These are phyloP conservation scores for Sus cebifrons DNA, from an alignment of 2,797 vertebrate species.

Conservation along the genomic window DNA sequence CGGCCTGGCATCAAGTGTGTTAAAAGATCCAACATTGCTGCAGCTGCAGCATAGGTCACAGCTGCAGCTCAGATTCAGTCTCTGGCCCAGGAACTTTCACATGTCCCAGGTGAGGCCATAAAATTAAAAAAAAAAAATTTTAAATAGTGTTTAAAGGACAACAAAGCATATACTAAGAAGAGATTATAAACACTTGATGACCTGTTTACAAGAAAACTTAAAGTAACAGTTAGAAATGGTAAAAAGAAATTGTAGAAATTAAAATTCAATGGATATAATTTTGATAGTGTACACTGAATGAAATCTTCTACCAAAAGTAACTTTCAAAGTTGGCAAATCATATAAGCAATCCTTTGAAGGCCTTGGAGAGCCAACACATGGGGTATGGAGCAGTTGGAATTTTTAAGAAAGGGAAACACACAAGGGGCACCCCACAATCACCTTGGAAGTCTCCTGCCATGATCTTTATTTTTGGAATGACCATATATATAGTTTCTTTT, in stretches of 20 bases:
- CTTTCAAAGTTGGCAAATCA: background rate
- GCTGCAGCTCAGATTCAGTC: too few species aligned
- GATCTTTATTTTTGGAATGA: too few species aligned
- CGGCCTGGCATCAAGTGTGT: too few species aligned
- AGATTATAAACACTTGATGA: background rate
- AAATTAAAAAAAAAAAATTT: too few species aligned
- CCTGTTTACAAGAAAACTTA: background rate
- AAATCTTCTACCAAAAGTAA: slow-evolving; percentile 4
- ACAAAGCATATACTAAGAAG: background rate
- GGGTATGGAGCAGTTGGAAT: background rate
- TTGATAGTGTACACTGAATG: background rate
- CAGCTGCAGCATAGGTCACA: too few species aligned
- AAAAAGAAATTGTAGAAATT: background rate
- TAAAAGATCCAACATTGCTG: too few species aligned
- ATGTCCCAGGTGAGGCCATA: too few species aligned
- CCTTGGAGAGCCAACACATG: background rate
- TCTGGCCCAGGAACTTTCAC: too few species aligned
- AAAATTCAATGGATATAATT: background rate
- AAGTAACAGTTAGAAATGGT: slow-evolving; percentile 25
- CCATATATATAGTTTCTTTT: too few species aligned
- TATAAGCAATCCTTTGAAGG: background rate
- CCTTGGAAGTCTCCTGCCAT: background rate
- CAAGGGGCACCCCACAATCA: background rate
- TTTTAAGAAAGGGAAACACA: background rate
- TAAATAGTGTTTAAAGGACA: background rate